A percentile compares a stretch with the other conserved stretches of the same genome.
Conservation (phyloP, 2,888 invertebrate species). For the Leptothorax acervorum region DNA sequence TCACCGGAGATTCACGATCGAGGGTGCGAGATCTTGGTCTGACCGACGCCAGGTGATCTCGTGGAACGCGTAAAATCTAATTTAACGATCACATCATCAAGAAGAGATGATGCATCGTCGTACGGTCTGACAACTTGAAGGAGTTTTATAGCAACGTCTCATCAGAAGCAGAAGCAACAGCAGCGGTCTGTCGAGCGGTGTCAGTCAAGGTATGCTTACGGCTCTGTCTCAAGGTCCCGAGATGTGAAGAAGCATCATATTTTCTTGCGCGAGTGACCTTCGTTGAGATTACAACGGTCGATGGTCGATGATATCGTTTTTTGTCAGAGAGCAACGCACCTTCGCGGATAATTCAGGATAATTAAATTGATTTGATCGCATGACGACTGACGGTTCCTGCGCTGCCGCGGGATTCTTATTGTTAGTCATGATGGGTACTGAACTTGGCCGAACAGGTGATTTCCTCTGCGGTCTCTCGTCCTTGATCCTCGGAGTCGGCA, state of each 20-base stretch:
- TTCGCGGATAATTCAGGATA: conserved; percentile 18
- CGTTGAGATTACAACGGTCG: conserved; percentile 43
- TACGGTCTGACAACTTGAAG: not conserved
- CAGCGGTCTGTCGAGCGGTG: conserved; percentile 64
- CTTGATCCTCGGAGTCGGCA: conserved; percentile 36
- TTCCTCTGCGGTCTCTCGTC: conserved; percentile 29
- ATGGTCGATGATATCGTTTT: conserved; percentile 27
- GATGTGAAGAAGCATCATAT: conserved; percentile 33
- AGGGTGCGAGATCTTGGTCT: not conserved
- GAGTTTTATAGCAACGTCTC: conserved; percentile 2
- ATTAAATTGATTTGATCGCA: conserved; percentile 37
- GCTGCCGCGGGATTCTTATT: not conserved
- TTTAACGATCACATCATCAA: not conserved
- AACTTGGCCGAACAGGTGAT: conserved; percentile 46
- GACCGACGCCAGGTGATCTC: not conserved
- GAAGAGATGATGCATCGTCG: conserved; percentile 9
- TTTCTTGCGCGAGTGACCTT: conserved; percentile 53
- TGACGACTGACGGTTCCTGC: conserved; percentile 16
- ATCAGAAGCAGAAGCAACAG: conserved; percentile 55
- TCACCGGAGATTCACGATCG: not conserved
- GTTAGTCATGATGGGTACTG: conserved; percentile 20
- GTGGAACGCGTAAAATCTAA: conserved; percentile 2
- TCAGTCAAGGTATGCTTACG: conserved; percentile 73
- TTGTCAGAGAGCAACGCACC: not conserved
- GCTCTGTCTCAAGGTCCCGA: conserved; percentile 54